These are phyloP conservation scores for Agrochola macilenta DNA, from an alignment of 2,888 invertebrate genomes.

Conservation along the genomic window DNA sequence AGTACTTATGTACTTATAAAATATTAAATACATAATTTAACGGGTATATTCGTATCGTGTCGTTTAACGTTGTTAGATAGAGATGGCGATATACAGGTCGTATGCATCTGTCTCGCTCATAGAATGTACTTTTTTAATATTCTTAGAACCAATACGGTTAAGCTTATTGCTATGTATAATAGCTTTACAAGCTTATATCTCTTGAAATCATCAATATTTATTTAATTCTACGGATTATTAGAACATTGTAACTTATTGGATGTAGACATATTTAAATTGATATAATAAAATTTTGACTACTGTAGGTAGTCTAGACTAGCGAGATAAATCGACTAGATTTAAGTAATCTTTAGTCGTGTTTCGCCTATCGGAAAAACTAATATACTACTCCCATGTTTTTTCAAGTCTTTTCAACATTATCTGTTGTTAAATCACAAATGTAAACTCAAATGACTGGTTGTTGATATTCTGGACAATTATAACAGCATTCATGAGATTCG, in stretches of 20 bases:
- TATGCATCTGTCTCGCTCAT: conserved; percentile 48
- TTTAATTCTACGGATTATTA: conserved; percentile 14
- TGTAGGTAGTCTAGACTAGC: conserved; percentile 7
- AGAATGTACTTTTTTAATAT: conserved; percentile 8
- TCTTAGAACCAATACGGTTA: conserved; percentile 17
- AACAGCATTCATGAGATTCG: too few relatives aligned
- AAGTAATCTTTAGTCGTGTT: conserved; percentile 9
- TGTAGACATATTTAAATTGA: conserved; percentile 29
- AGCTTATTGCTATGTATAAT: conserved; percentile 43
- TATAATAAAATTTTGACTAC: conserved; percentile 23
- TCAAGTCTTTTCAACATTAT: not conserved
- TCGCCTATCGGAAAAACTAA: not conserved
- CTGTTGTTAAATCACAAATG: not conserved
- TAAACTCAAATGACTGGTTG: too few relatives aligned
- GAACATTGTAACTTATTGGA: not conserved
- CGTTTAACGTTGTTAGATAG: conserved; percentile 40
- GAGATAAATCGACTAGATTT: conserved; percentile 12
- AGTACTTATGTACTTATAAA: conserved; percentile 25
- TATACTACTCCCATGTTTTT: not conserved
- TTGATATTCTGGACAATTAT: too few relatives aligned
- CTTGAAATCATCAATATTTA: conserved; percentile 31
- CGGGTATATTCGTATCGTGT: conserved; percentile 55
- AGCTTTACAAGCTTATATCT: conserved; percentile 40
- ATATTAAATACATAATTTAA: conserved; percentile 33
- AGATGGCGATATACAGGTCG: conserved; percentile 20